phyloP scores from a whole-genome alignment of 2,113 vertebrate species.

The human (Homo sapiens) region DNA sequence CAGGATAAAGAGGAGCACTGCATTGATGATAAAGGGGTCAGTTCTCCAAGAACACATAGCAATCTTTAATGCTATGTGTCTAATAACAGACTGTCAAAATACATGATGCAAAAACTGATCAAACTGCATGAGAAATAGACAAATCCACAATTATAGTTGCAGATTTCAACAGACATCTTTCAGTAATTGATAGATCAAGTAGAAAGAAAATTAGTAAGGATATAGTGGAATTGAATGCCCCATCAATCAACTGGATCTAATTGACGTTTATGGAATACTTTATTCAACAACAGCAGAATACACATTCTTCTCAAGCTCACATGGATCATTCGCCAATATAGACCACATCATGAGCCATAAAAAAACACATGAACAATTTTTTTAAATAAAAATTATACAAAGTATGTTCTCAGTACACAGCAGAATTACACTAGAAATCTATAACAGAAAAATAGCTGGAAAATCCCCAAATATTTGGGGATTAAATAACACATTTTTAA shows the following conservation, averaged over 20 bases:
- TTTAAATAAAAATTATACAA: neutral
- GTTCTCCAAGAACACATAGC: neutral
- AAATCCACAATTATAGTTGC: neutral
- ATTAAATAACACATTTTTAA: slow-evolving; percentile 22
- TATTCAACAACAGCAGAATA: neutral
- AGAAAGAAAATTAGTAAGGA: neutral
- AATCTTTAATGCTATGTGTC: neutral
- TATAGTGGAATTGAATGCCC: neutral
- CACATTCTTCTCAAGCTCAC: neutral
- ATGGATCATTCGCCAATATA: neutral
- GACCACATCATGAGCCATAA: neutral
- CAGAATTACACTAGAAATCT: slow-evolving; percentile 8
- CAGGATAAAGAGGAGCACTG: neutral
- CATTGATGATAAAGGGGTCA: neutral
- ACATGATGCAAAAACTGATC: neutral
- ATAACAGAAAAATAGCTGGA: neutral
- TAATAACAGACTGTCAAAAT: slow-evolving; percentile 14
- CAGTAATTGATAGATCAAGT: slow-evolving; percentile 32
- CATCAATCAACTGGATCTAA: slow-evolving; percentile 36
- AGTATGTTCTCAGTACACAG: neutral
- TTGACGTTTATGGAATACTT: slow-evolving; percentile 40
- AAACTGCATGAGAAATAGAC: neutral
- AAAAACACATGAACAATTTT: neutral
- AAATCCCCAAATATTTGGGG: neutral
- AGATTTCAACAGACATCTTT: neutral